Evolutionary conservation across 2,797 vertebrate species (phyloP).

Genomic region (Pipistrellus pipistrellus): DNA sequence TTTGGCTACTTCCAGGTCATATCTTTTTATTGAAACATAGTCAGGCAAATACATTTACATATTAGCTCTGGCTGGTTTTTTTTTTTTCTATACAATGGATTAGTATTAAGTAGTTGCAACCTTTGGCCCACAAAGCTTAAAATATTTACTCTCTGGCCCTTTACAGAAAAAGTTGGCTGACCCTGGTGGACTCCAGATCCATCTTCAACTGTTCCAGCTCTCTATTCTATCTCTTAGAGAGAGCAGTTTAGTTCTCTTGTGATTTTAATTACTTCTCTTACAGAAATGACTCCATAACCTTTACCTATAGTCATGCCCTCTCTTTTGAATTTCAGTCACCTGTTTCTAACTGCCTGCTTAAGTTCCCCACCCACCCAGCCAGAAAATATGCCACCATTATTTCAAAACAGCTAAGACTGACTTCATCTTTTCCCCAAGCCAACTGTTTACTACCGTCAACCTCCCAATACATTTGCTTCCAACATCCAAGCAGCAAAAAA

Average conservation of each 20-base stretch:
- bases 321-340: background rate
- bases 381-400: background rate
- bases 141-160: slow-evolving; percentile 15
- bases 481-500: slow-evolving; percentile 11
- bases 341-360: slow-evolving; percentile 12
- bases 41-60: background rate
- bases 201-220: background rate
- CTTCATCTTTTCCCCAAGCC: background rate
- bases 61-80: background rate
- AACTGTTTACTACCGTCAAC: background rate
- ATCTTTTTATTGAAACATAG: background rate
- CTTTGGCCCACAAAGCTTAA: background rate
- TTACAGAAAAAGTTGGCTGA: background rate
- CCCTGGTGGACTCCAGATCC: background rate
- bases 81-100: background rate
- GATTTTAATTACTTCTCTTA: background rate
- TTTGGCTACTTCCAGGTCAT: background rate
- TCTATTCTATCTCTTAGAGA: background rate
- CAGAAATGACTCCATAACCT: slow-evolving; percentile 30
- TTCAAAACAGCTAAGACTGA: background rate
- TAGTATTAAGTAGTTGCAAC: background rate
- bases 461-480: background rate
- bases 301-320: background rate
- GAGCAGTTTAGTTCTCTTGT: background rate
- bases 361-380: background rate